Evolutionary conservation across 1,140 invertebrate genomes (phyloP), one percentile per base, ranked within the genome.

Genomic region (Drosophila sturtevanti): DNA sequence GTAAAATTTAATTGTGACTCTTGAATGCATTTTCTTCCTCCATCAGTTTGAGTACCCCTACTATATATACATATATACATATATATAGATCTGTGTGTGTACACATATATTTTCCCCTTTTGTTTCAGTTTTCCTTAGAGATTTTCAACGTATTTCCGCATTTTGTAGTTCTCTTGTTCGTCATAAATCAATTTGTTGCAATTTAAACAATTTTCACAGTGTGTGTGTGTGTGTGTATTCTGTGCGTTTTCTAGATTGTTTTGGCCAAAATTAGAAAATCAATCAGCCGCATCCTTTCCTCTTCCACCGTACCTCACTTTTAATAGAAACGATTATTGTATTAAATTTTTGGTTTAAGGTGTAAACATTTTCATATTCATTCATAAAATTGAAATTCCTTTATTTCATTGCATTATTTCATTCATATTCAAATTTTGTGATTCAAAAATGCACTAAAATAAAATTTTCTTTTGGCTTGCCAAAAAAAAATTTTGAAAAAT

Each of bases 101-200:
- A n/a, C n/a, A n/a, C n/a, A n/a, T n/a, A n/a, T n/a, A 21, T 58
- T 35, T 58, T 27, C 16, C 56, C n/a, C 56, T 59, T 59, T 34
- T 31, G 56, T 35, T 21, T 18, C 14, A 31, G 14, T 55, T 55
- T 18, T 34, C 9, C 14, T 34, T 2, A 18, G 27, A 56, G 12
- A 21, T 41, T 66, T 21, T 24, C 51, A 14, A 54, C 63, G 56
- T 63, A 51, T 74, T 87, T 86, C 81, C 81, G 82, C 81, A 86
- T 87, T 12, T 44, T 60, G 11, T 75, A 37, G 63, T 52, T 41
- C 7, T 41, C 7, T 52, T 63, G 68, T 48, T 68, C 48, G 60
- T 86, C 82, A 82, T 86, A 86, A 87, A 86, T 86, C 79, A 86
- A 87, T 86, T 86, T 87, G 71, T 69, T 82, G 79, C 81, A 82